Percentiles rank a stretch among this genome's conserved stretches.
Evolutionary conservation across 2,797 vertebrate species (phyloP).

Genomic region (Rhinophrynus dorsalis): DNA sequence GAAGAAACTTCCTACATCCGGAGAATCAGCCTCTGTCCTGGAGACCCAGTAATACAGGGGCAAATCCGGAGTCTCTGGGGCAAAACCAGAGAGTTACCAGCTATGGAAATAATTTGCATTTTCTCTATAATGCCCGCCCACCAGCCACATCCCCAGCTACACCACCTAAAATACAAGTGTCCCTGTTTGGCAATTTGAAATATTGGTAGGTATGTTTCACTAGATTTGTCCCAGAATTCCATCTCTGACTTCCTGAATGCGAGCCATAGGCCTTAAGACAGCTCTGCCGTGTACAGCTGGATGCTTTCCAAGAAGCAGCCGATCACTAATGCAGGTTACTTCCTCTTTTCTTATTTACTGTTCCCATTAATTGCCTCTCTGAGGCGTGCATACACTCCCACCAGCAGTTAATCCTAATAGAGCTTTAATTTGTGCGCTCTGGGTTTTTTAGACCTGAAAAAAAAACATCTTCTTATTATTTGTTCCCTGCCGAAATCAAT

Average conservation of each 20-base stretch:
- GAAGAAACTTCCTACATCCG: no score
- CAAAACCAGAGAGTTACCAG: no score
- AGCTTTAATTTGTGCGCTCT: slow-evolving; percentile 10
- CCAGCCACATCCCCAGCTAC: no score
- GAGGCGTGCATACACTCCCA: neutral
- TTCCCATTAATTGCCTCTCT: slow-evolving; percentile 1
- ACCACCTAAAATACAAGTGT: no score
- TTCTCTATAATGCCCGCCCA: no score
- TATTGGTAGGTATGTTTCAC: no score
- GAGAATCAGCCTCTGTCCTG: no score
- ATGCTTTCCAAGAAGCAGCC: neutral
- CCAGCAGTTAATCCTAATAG: slow-evolving; percentile 18
- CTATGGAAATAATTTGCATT: no score
- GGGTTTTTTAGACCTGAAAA: slow-evolving; percentile 8
- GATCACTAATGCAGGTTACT: neutral
- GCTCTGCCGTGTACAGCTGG: neutral
- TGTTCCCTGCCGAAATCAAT: slow-evolving; percentile 20
- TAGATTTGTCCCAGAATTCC: no score
- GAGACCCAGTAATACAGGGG: no score
- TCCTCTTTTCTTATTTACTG: slow-evolving; percentile 6
- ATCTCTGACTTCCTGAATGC: neutral
- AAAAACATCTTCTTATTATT: slow-evolving; percentile 15
- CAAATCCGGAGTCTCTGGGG: no score
- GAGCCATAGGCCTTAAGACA: neutral
- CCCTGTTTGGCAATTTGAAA: no score